Conservation (phyloP, 2,113 vertebrate species). For the Aix galericulata region DNA sequence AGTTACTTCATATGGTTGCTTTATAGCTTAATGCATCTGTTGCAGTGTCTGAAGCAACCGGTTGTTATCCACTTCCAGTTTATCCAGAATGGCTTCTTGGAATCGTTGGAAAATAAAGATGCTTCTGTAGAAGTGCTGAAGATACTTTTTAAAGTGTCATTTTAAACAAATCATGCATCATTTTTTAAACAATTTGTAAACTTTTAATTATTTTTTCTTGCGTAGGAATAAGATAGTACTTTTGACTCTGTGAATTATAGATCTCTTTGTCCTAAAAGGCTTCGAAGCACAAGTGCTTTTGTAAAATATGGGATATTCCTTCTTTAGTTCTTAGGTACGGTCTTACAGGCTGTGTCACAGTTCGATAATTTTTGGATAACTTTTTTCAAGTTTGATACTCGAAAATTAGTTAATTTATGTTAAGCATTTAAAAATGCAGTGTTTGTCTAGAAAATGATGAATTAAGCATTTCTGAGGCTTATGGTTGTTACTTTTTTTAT, state of each 20-base stretch:
- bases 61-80: neutral
- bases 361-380: neutral
- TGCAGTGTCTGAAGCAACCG: neutral
- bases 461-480: neutral
- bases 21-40: neutral
- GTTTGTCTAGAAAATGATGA: neutral
- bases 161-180: neutral
- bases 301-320: neutral
- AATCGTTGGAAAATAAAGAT: neutral
- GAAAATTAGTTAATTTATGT: neutral
- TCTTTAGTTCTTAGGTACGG: neutral
- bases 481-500: neutral
- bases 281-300: neutral
- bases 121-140: neutral
- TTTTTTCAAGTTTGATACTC: neutral
- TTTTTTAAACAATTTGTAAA: neutral
- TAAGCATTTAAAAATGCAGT: neutral
- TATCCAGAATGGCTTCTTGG: neutral
- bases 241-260: neutral
- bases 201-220: neutral
- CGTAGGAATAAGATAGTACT: neutral
- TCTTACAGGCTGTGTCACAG: neutral
- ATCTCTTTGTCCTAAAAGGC: neutral
- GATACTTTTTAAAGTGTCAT: too few relatives aligned
- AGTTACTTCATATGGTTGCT: neutral